Base-by-base conservation (phyloP, 2,888 invertebrate species). In the Dryomyza anilis region DNA sequence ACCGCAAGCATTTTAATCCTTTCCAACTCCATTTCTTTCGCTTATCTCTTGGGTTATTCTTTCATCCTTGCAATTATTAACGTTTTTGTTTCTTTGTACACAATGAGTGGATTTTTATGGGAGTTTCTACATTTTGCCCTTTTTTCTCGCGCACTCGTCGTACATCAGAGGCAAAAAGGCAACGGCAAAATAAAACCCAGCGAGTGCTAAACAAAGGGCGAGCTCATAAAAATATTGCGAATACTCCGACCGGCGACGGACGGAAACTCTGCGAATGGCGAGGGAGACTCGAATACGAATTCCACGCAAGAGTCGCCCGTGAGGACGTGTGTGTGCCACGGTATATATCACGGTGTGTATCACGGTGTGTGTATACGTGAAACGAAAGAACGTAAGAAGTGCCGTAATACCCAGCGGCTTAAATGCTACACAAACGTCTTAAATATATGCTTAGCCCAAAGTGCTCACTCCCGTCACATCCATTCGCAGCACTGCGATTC, bases 181-280 rank as follows among this genome's bases (percentile, higher is more conserved):
- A 58, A 45, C 23, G 25, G 39, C 33, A 36, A 39, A 52, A 50
- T 36, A 25, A 50, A 36, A 50, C 33, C 6, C 12, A 21, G 23
- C 46, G 46, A 60, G 36, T 16, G 23, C 23, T 30, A 33, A 7
- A 53, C 65, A 58, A 53, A 59, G 36, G 48, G 55, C 58, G 53
- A 57, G 14, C 61, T 64, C 61, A 59, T 61, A 67, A 67, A 67
- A 67, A 64, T 65, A 67, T 67, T 64, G 57, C 64, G 56, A 64
- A n/a, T n/a, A n/a, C n/a, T n/a, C n/a, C n/a, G n/a, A n/a, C n/a
- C n/a, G n/a, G n/a, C n/a, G n/a, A n/a, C n/a, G n/a, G n/a, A n/a
- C n/a, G n/a, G n/a, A n/a, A n/a, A n/a, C n/a, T n/a, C n/a, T n/a
- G 36, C 64, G 43, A 27, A 48, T 55, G 48, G 48, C 39, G 36